These are phyloP conservation scores for Phasianus colchicus DNA, from an alignment of 2,113 vertebrate genomes.

Conservation along the genomic window DNA sequence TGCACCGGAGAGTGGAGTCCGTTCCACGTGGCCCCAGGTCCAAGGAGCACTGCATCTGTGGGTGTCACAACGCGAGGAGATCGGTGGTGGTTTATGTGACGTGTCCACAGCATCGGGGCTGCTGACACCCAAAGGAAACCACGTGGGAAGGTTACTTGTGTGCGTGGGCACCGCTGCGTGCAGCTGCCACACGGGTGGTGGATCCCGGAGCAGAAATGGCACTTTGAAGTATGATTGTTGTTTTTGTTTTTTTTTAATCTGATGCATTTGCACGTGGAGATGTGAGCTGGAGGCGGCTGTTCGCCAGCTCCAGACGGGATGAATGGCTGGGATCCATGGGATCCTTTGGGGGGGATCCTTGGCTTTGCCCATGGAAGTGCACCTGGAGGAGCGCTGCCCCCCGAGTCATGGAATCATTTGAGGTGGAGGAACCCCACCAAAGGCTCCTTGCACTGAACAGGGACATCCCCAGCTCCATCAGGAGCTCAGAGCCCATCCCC, in stretches of 20 bases:
- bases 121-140: neutral
- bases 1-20: neutral
- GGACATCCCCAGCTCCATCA: too few species aligned
- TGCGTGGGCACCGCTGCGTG: neutral
- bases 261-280: neutral
- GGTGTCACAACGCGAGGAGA: too few species aligned
- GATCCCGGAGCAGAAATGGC: too few species aligned
- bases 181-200: neutral
- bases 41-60: neutral
- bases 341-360: too few species aligned
- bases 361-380: rapidly evolving
- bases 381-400: rapidly evolving
- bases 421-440: neutral
- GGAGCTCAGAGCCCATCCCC: too few species aligned
- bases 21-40: neutral
- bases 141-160: neutral
- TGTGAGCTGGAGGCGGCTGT: neutral
- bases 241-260: too few species aligned
- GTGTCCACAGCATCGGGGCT: neutral
- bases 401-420: too few species aligned
- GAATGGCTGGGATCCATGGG: neutral
- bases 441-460: too few species aligned
- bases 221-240: too few species aligned
- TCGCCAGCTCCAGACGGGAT: rapidly evolving
- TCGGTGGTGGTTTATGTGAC: neutral